These are phyloP conservation scores for Pocillopora grandis DNA, from an alignment of 92 coral and sea anemone species.

Conservation along the genomic window DNA sequence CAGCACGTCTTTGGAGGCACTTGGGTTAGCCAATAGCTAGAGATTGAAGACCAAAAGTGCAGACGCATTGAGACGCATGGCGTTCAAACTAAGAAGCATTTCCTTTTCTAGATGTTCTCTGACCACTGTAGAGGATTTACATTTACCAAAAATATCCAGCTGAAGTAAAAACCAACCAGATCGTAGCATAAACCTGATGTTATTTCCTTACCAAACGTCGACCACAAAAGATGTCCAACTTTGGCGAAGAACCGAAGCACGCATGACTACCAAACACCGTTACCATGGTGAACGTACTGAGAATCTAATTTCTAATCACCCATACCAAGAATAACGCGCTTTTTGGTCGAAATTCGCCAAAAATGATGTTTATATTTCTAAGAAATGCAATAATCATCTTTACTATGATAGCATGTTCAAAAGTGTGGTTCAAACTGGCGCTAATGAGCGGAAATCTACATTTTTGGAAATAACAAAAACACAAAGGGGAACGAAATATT, in stretches of 20 bases:
- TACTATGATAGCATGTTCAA: no score
- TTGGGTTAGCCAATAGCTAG: neutral
- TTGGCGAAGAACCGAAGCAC: conserved; percentile 28
- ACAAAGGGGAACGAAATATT: no score
- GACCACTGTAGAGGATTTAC: neutral
- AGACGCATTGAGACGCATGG: conserved; percentile 8
- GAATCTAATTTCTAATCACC: conserved; percentile 1
- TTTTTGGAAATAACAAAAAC: no score
- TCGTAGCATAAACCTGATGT: conserved; percentile 23
- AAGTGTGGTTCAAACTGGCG: no score
- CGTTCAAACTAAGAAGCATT: conserved; percentile 24
- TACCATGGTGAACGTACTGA: conserved; percentile 36
- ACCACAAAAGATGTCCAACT: neutral
- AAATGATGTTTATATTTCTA: neutral
- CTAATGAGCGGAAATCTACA: no score
- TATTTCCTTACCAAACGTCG: neutral
- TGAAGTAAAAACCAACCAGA: conserved; percentile 1
- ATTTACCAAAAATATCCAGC: neutral
- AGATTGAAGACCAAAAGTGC: conserved; percentile 8
- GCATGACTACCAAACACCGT: conserved; percentile 51
- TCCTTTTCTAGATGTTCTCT: neutral
- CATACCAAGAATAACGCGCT: no score
- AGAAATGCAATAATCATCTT: no score
- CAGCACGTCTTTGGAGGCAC: conserved; percentile 2
- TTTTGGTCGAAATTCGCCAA: neutral